Base-by-base conservation (phyloP, 35 echinoderm and acorn worm species). In the Holothuria glaberrima region DNA sequence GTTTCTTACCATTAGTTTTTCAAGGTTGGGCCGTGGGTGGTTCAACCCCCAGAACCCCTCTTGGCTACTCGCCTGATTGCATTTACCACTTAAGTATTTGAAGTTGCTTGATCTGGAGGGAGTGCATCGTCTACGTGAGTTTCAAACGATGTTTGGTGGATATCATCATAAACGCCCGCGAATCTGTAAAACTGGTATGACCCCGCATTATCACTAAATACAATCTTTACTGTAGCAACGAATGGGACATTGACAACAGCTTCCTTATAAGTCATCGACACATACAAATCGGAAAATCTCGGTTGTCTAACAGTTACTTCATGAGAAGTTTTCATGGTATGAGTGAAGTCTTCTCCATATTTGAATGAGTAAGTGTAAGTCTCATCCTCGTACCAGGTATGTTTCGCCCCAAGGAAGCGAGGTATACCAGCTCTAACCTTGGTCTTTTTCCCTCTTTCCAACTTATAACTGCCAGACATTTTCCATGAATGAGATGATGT, bases 341-440 rank as follows among this genome's bases (percentile, higher is more conserved):
- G 9, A 32, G 69, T 75, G 71, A 18, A 21, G 9, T 24, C 17
- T 41, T 75, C 71, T 18, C 71, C 71, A 13, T 75, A 44, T 36
- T 21, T 41, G 20, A 44, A 41, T 41, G 16, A 10, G 5, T 41
- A 41, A 3, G 30, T 38, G 60, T 64, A 64, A 5, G 3, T 64
- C 13, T 64, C 60, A 64, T 64, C 60, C 60, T 64, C 60, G 60
- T 64, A 64, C 60, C 60, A 64, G 13, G 60, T 5, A 64, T 64
- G 60, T 64, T 64, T 3, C 13, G 60, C 60, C 60, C 60, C 60
- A 41, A 41, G 36, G 60, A 64, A 13, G 3, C 60, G 60, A 64
- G 60, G 60, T 64, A 64, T 27, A 5, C 60, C 60, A 64, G 60
- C 60, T 13, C 12, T 64, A 64, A 64, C 60, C 2, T 13, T 64